Base-by-base conservation (phyloP, 2,888 invertebrate species). In the Anaspis maculata region DNA sequence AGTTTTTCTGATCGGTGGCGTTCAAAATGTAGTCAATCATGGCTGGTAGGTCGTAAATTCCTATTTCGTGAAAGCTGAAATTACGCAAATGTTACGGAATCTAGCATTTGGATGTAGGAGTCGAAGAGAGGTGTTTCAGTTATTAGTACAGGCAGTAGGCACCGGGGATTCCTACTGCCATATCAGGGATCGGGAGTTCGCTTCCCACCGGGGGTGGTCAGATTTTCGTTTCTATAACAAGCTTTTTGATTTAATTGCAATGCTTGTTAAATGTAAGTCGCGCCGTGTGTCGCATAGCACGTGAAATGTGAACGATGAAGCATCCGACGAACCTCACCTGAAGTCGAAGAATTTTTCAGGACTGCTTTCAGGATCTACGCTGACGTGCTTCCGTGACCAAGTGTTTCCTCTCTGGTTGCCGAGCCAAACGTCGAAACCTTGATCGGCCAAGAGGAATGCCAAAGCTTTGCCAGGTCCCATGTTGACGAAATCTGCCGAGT, bases 41-140 rank as follows among this genome's bases (percentile, higher is more conserved):
- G 0, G 83, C 76, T 1, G 91, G 87, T 19, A 91, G 55, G 61
- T 94, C 92, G 44, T 70, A 74, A 34, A 72, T 62, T 1, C 82
- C 85, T 57, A 90, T 85, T 56, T 88, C 81, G 54, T 90, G 84
- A 78, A 82, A 90, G 34, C 86, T 86, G n/a, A n/a, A n/a, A n/a
- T n/a, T n/a, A n/a, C n/a, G n/a, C n/a, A n/a, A n/a, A n/a, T n/a
- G 37, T 35, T 45, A 37, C 23, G 39, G 42, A 37, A 30, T 4
- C n/a, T n/a, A n/a, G n/a, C n/a, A n/a, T 27, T 11, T 3, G 6
- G 10, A 14, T 27, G 3, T 5, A 16, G 3, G 15, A 13, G 16
- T 3, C 21, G 5, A 12, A 5, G 10, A 25, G 11, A 3, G 11
- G 11, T 22, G 21, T 14, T 30, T n/a, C n/a, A n/a, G n/a, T n/a